phyloP scores from a whole-genome alignment of 2,797 vertebrate genomes.

The Megalops cyprinoides region DNA sequence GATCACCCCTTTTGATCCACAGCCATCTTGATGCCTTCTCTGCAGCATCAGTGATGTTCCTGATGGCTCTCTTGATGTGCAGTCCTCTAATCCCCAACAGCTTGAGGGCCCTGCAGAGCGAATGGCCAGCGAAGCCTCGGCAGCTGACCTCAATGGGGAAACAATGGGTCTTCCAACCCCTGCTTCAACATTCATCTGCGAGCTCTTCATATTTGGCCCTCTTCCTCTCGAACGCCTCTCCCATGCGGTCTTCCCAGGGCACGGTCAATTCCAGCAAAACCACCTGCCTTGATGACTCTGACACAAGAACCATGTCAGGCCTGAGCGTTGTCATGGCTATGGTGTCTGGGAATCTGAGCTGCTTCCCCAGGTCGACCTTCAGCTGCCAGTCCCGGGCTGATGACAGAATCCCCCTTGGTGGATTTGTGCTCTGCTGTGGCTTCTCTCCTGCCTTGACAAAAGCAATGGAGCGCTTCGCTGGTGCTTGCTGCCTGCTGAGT shows the following conservation, averaged over 20 bases:
- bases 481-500: neutral
- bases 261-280: slow-evolving; percentile 14
- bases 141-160: neutral
- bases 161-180: neutral
- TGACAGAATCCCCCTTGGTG: neutral
- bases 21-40: too few species aligned
- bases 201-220: neutral
- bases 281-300: neutral
- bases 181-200: neutral
- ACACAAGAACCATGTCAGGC: neutral
- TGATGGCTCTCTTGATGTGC: too few species aligned
- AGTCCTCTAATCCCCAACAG: too few species aligned
- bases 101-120: too few species aligned
- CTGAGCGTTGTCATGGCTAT: neutral
- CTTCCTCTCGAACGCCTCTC: slow-evolving; percentile 12
- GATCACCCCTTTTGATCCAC: too few species aligned
- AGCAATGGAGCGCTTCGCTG: neutral
- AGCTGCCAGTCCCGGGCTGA: too few species aligned
- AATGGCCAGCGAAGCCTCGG: neutral
- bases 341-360: neutral
- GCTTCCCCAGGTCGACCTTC: too few species aligned
- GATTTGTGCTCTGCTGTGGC: neutral
- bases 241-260: neutral
- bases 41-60: too few species aligned
- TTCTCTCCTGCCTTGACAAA: neutral